Conservation (phyloP, 2,113 vertebrate genomes). For the Jaculus jaculus region DNA sequence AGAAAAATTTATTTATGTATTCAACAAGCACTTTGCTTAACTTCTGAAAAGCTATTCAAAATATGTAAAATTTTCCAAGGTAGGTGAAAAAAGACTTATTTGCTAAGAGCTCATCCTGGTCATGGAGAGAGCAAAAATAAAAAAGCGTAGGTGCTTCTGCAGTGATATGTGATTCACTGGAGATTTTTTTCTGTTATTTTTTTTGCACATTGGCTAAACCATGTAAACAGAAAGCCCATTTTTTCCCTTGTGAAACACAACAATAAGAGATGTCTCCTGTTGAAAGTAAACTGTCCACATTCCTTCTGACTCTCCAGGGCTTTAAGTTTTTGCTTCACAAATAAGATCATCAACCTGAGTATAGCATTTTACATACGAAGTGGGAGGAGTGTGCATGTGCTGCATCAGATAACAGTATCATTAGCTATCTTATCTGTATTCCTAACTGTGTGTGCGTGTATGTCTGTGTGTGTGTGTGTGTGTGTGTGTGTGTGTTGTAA, state of each 20-base stretch:
- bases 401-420: background rate
- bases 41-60: conserved; percentile 55
- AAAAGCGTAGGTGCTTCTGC: background rate
- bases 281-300: background rate
- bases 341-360: background rate
- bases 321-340: conserved; percentile 63
- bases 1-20: background rate
- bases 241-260: background rate
- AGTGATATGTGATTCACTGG: background rate
- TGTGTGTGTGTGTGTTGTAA: no score
- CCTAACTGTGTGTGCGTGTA: no score
- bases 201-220: conserved; percentile 44
- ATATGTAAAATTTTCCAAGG: conserved; percentile 2
- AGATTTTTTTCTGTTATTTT: background rate
- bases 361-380: conserved; percentile 39
- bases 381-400: background rate
- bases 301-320: background rate
- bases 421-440: background rate
- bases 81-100: conserved; percentile 2
- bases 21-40: conserved; percentile 33
- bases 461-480: no score
- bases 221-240: background rate
- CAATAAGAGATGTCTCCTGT: background rate
- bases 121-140: background rate
- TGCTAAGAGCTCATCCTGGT: background rate